phyloP scores from a whole-genome alignment of 2,113 vertebrate species.

The rabbit (Oryctolagus cuniculus) region mOryCun1.1 NC_091444.1:3473001-3473500 shows the following conservation, averaged over 20 bases:
- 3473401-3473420: background rate
- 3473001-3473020: no score
- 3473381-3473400: background rate
- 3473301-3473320: background rate
- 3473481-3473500: background rate
- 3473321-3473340: background rate
- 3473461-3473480: background rate
- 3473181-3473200: no score
- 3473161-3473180: no score
- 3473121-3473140: no score
- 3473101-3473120: no score
- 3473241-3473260: slow-evolving; percentile 13
- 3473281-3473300: background rate
- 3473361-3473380: background rate
- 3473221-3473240: background rate
- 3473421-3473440: background rate
- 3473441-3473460: background rate
- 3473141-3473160: no score
- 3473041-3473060: no score
- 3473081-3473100: no score
- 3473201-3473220: background rate
- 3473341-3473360: background rate
- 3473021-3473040: no score
- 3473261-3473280: background rate
- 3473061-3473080: no score